Evolutionary conservation across 2,797 vertebrate species (phyloP), one percentile per base, ranked within the genome.

Genomic region (Liparis tanakae): DNA sequence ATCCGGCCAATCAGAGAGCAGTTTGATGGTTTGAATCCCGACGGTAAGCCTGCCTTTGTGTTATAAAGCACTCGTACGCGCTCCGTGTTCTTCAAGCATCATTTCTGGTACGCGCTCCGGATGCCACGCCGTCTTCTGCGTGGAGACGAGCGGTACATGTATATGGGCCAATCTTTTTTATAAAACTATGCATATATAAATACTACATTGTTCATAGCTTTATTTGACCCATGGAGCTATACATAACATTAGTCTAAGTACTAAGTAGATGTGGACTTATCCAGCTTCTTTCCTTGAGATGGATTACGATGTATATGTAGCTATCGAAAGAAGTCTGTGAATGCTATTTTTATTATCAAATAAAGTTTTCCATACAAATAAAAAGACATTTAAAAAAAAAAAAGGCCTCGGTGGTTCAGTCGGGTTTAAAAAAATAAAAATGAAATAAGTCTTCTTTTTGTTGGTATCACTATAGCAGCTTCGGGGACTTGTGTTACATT

Each of bases 131-230:
- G 93, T 96, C 95, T 96, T 96, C 92, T 95, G 95, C 98, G 95
- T 96, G 94, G 94, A 96, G 94, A 96, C 96, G 97, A 97, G 94
- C 95, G 96, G 95, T 97, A 95, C 95, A 95, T 97, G 96, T 97
- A 94, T 96, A 96, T 97, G 96, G 97, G 97, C 96, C 96, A 96
- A 96, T 96, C 93, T 91, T 86, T 68, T 96, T 96, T 97, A 96
- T 97, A 95, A 97, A 96, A 98, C 97, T 98, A 99, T 99, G 98
- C 98, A 99, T 98, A 98, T 97, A 97, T 97, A 97, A 96, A 96
- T 96, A 97, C 93, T 93, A 96, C 97, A 97, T 98, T 97, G 96
- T 97, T 96, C 96, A 97, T 97, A 98, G 97, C 96, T 98, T 99
- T 98, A 97, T 98, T 97, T 97, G 96, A 97, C 91, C 94, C 96